Conservation (phyloP, 1,140 invertebrate genomes). For the Trachelipus rathkii region DNA sequence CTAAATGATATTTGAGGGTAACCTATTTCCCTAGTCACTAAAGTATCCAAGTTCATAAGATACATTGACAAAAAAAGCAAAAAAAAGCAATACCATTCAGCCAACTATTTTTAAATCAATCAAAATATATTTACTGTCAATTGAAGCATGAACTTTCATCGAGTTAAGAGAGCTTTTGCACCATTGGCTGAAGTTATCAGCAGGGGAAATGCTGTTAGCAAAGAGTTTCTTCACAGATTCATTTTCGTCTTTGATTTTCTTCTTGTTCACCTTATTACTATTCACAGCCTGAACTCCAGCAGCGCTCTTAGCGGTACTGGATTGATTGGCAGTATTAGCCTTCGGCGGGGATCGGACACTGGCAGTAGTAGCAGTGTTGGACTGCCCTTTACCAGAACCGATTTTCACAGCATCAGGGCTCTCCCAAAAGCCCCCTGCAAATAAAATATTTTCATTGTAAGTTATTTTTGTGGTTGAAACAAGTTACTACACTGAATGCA, state of each 20-base stretch:
- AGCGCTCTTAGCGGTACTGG: not conserved
- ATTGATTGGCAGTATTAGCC: not conserved
- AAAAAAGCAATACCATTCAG: not conserved
- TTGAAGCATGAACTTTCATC: conserved; percentile 63
- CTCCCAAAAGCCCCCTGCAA: conserved; percentile 34
- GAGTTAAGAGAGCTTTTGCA: conserved; percentile 66
- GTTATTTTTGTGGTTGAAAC: too few relatives aligned
- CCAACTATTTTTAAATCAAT: not conserved
- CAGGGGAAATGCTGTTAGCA: conserved; percentile 42
- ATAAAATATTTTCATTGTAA: too few relatives aligned
- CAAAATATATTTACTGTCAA: conserved; percentile 66
- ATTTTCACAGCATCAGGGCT: conserved; percentile 43
- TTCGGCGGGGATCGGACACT: not conserved
- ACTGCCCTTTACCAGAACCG: conserved; percentile 18
- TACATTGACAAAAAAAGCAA: not conserved
- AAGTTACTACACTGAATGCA: too few relatives aligned
- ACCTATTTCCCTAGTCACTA: too few relatives aligned
- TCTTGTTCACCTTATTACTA: conserved; percentile 33
- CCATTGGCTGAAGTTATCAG: conserved; percentile 81
- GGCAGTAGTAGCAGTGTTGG: not conserved
- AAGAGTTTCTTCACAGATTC: conserved; percentile 45
- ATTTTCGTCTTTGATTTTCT: conserved; percentile 45
- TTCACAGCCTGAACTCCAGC: conserved; percentile 19
- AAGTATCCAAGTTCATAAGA: too few relatives aligned
- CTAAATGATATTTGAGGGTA: too few relatives aligned